Evolutionary conservation across 2,113 vertebrate species (phyloP), one percentile per base, ranked within the genome.

Genomic region (Tachysurus vachellii): DNA sequence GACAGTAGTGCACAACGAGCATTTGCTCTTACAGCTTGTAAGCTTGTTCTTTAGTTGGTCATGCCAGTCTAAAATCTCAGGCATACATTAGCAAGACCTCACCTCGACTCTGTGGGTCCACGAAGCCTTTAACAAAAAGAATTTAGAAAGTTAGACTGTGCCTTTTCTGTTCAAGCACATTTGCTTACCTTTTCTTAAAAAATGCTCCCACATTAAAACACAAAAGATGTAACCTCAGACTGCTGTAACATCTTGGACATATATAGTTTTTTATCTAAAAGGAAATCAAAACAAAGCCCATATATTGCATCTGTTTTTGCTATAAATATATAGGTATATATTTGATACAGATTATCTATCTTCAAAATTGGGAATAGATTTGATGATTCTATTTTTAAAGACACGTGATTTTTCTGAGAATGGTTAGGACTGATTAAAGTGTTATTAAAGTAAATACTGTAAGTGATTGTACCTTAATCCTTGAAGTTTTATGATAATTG

Each of bases 121-220:
- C 23, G 81, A 83, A 85, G 59, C 64, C 75, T 75, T 76, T 59
- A 47, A 91, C 73, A 57, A 76, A 80, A 79, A 14, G n/a, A 73
- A 44, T 10, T 21, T 77, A 61, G 89, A 88, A 79, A 84, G 56
- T 64, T 17, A 75, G 64, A 91, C 88, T 85, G 94, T 95, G 94
- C 94, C 94, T 95, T 95, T 91, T 90, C 44, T 73, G 8, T 26
- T 81, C 66, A 26, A 77, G 42, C 56, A 31, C 70, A 83, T 71
- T 79, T 75, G 50, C 70, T 54, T n/a, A 84, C 64, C 71, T 61
- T 47, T 79, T 73, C 77, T 66, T 59, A 31, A 36, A 31, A 44
- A 71, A 71, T 10, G 0, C 36, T 21, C 17, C 85, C 61, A 53
- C 28, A 47, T 66, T 54, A 57, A 86, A 56, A 85, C 77, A 59